Evolutionary conservation across 1,140 invertebrate species (phyloP).

Genomic region (Drosophila chauvacae): DNA sequence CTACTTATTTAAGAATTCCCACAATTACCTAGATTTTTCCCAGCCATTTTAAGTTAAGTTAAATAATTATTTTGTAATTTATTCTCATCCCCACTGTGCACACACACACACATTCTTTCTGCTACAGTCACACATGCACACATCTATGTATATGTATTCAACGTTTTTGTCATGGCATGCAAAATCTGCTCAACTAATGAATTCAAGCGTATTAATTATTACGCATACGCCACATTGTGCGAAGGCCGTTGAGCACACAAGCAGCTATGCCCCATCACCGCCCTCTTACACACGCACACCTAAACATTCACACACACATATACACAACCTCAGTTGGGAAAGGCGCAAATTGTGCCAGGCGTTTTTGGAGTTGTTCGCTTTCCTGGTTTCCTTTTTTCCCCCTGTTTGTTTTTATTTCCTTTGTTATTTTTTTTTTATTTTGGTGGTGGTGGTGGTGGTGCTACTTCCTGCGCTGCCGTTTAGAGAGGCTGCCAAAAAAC

Average conservation of each 20-base stretch:
- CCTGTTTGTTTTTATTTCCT: constrained; percentile 28
- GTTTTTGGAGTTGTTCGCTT: constrained; percentile 41
- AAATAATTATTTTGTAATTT: constrained; percentile 56
- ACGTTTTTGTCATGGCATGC: constrained; percentile 67
- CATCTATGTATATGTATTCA: constrained; percentile 13
- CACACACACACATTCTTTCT: constrained; percentile 1
- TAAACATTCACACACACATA: neutral
- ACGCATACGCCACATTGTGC: constrained; percentile 81
- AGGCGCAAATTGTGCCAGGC: constrained; percentile 77
- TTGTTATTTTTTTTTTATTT: constrained; percentile 6
- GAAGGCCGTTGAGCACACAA: constrained; percentile 67
- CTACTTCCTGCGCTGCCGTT: constrained; percentile 77
- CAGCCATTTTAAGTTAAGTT: constrained; percentile 12
- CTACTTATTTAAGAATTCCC: neutral
- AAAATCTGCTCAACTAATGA: constrained; percentile 82
- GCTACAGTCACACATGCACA: constrained; percentile 5
- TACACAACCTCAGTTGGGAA: constrained; percentile 18
- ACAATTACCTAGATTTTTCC: neutral
- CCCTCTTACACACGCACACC: constrained; percentile 2
- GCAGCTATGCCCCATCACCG: constrained; percentile 20
- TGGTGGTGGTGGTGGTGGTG: constrained; percentile 55
- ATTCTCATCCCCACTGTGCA: constrained; percentile 14
- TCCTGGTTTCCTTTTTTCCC: constrained; percentile 8
- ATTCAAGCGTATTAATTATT: constrained; percentile 83
- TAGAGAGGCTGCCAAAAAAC: constrained; percentile 79